phyloP scores from a whole-genome alignment of 2,888 invertebrate genomes.

The Ochlodes sylvanus region DNA sequence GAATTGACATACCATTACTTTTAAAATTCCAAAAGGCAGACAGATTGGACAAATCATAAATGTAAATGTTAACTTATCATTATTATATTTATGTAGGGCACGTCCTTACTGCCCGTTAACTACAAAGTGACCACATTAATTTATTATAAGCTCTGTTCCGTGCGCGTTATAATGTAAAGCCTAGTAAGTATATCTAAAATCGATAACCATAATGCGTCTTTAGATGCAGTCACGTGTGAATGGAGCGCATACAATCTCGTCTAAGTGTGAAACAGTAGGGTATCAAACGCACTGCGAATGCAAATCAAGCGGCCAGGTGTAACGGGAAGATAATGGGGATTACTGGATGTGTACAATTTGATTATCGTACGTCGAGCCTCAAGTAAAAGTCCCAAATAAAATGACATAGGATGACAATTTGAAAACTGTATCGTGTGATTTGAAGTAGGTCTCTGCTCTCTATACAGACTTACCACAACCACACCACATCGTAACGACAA shows the following conservation, averaged over 20 bases:
- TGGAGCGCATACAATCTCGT: slow-evolving; percentile 55
- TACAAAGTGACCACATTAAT: not conserved
- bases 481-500: too few relatives aligned
- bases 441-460: too few relatives aligned
- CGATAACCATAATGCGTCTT: slow-evolving; percentile 31
- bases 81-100: too few relatives aligned
- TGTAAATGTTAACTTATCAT: too few relatives aligned
- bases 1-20: too few relatives aligned
- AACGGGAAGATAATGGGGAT: slow-evolving; percentile 63
- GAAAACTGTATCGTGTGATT: too few relatives aligned
- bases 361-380: slow-evolving; percentile 12
- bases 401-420: too few relatives aligned
- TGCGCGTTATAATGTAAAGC: not conserved
- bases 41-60: too few relatives aligned
- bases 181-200: slow-evolving; percentile 17
- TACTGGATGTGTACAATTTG: slow-evolving; percentile 50
- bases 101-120: too few relatives aligned
- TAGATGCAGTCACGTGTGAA: slow-evolving; percentile 53
- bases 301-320: slow-evolving; percentile 73
- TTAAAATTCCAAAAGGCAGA: too few relatives aligned
- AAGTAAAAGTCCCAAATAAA: not conserved
- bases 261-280: slow-evolving; percentile 55
- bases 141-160: not conserved
- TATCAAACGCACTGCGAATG: slow-evolving; percentile 65
- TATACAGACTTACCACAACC: too few relatives aligned